Evolutionary conservation across 1,140 invertebrate genomes (phyloP), one percentile per base, ranked within the genome.

Genomic region (Antheraea mylitta): DNA sequence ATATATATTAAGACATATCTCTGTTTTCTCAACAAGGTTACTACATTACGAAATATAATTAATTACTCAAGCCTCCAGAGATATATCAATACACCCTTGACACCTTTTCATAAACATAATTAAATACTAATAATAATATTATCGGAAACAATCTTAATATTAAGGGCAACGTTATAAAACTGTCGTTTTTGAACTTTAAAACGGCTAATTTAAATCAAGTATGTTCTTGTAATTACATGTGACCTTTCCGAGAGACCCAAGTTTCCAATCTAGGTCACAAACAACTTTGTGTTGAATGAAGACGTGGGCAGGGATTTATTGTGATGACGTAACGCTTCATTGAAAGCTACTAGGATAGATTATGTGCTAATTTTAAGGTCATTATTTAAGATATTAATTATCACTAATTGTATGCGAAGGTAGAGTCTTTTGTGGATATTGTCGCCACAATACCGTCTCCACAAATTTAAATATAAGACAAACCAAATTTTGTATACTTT

Each of bases 141-240:
- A 42, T 42, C 38, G 38, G 38, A 42, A 42, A 2, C 38, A 42
- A 42, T 42, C 38, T 42, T 42, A 42, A 42, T 42, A 53, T n/a
- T 13, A 53, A 53, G 11, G 45, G 16, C 45, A 53, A n/a, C 10
- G 16, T 53, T 53, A 53, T 53, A 53, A 53, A 53, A 53, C 45
- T 53, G 45, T 53, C 16, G 45, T 16, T 53, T 53, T 13, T 53
- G 45, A 53, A 53, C 45, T 53, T 53, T 53, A 53, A 42, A 53
- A 53, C 45, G 45, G 45, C 11, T 53, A 53, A 53, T 53, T 53
- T 53, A 53, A 53, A 16, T 53, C 11, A 16, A 16, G 10, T 53
- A 53, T 53, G 11, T 53, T 53, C 45, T 53, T 53, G 45, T 53
- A 53, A 53, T 53, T 53, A 53, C 13, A 53, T 53, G 45, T 53